Base-by-base conservation (phyloP, 2,797 vertebrate genomes). In the Crax fasciolata region DNA sequence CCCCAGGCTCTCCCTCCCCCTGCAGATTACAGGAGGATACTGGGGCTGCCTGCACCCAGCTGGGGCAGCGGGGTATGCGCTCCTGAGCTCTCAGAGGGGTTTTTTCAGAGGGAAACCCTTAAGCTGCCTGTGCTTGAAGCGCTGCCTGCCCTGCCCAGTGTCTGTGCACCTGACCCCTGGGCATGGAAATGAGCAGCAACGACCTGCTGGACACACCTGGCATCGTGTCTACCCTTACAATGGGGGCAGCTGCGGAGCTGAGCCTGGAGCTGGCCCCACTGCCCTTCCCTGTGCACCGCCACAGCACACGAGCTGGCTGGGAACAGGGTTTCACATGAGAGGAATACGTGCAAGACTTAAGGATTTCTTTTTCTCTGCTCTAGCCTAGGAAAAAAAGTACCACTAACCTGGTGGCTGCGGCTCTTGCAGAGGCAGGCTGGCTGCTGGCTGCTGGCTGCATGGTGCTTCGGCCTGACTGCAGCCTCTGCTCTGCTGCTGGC, bases 61-160 rank as follows among this genome's bases (percentile, higher is more conserved):
- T 48, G 23, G 17, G 66, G 15, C 38, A 72, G 12, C 2, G 1
- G 72, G 59, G 71, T 51, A 52, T 0, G 0, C 10, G 25, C 44
- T 61, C 65, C 61, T 54, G 43, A 65, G 8, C 8, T 21, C 35
- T 23, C 21, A 71, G n/a, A 61, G 58, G 6, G 9, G 38, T 10
- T 7, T 3, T 27, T 32, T 25, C 2, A 1, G 3, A 6, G 10
- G 3, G 8, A 10, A 30, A 48, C 19, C 32, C 46, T 68, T 68
- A 32, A 68, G 51, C 12, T 46, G 16, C 39, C 39, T 16, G 28
- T 46, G 20, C 71, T 41, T 52, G 63, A 72, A 52, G 68, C 3
- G 17, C 90, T 82, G 51, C 67, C 74, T 59, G 84, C 49, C 55
- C 58, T 27, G 24, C 76, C 83, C 49, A 15, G 17, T 18, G 28